Evolutionary conservation across 1,140 invertebrate genomes (phyloP).

Genomic region (Listronotus oregonensis): DNA sequence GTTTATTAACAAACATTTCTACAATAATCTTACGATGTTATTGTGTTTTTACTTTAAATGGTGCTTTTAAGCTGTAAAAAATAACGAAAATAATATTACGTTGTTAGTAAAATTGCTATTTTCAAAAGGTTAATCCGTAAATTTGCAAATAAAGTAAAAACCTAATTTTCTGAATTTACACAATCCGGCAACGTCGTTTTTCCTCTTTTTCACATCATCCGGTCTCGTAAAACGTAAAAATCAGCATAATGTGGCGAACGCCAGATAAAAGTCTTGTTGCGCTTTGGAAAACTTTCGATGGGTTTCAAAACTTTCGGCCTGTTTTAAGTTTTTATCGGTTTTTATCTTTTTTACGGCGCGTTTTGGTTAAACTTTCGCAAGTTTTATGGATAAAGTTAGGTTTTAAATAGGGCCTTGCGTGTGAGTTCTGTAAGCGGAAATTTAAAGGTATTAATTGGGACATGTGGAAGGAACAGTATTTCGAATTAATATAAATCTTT

Average conservation of each 20-base stretch:
- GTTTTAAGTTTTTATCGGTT: slow-evolving; percentile 34
- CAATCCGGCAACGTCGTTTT: slow-evolving; percentile 7
- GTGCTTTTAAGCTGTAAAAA: too few species aligned
- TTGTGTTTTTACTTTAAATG: too few species aligned
- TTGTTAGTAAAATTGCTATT: too few species aligned
- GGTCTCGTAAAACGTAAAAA: slow-evolving; percentile 26
- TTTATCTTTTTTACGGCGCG: slow-evolving; percentile 32
- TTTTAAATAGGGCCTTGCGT: slow-evolving; percentile 25
- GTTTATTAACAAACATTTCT: too few species aligned
- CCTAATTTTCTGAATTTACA: too few species aligned
- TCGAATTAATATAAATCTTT: too few species aligned
- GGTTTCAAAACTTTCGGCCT: slow-evolving; percentile 25
- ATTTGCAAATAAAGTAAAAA: too few species aligned
- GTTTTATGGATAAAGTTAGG: slow-evolving; percentile 31
- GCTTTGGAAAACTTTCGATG: slow-evolving; percentile 34
- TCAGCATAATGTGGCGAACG: slow-evolving; percentile 36
- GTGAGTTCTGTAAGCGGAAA: background rate
- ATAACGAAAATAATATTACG: too few species aligned
- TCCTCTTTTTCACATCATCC: slow-evolving; percentile 1
- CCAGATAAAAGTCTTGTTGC: slow-evolving; percentile 35
- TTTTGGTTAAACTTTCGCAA: slow-evolving; percentile 9
- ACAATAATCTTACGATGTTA: too few species aligned
- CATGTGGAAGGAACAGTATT: too few species aligned
- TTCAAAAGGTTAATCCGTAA: too few species aligned
- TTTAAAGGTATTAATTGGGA: too few species aligned